Evolutionary conservation across 2,888 invertebrate species (phyloP), one percentile per base, ranked within the genome.

Genomic region (Nesidiocoris tenuis): DNA sequence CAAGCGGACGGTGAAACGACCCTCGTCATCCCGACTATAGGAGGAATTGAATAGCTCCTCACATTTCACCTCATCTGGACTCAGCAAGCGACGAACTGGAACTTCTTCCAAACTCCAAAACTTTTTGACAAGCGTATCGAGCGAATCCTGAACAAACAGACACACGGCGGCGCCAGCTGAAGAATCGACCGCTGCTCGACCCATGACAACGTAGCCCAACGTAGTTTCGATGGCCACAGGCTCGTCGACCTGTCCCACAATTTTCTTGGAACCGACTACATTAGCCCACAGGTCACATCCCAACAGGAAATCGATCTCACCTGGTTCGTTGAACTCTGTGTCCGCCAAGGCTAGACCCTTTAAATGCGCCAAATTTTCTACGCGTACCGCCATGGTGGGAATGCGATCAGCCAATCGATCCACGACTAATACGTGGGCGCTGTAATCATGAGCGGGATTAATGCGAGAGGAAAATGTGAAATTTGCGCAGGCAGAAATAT

Each of bases 101-200:
- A 61, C 61, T 9, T 61, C 61, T 61, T 61, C 61, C 17, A 61
- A 18, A 9, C 17, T 17, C 61, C 61, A 61, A 18, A 61, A 61
- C n/a, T 17, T 54, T 7, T 12, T 7, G 12, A 54, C 12, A 12
- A 54, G 7, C 7, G 7, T 12, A 54, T 12, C 12, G 9, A 54
- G 54, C 7, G 54, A 54, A 54, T 7, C 7, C 12, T 54, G 54
- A 12, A 12, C 54, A 54, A 54, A 12, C 54, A 54, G 7, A 54
- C 54, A 54, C 54, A 12, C 54, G 12, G 54, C 12, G 54, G 12
- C 7, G 54, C 54, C 7, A 54, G 7, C 12, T 54, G 12, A 7
- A 12, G 54, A 12, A 54, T 54, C 54, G 54, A 54, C 54, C 9
- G 12, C 54, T 7, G 54, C 54, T 54, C 54, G 54, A 12, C 54